These are phyloP conservation scores for Rhinella marina DNA, from an alignment of 2,797 vertebrate genomes.

Conservation along the genomic window DNA sequence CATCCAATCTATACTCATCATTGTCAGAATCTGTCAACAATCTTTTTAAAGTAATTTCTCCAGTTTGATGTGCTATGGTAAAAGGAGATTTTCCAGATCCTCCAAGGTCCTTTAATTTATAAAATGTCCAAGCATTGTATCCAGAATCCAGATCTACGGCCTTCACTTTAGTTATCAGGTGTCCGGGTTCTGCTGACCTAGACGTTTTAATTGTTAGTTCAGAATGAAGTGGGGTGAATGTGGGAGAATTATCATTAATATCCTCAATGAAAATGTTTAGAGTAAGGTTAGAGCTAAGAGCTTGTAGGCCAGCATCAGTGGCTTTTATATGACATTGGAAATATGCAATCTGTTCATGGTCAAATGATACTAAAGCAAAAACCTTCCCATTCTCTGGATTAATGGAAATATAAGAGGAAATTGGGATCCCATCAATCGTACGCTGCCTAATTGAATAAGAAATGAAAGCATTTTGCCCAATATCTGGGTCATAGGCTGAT, in stretches of 20 bases:
- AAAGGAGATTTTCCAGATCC: constrained; percentile 58
- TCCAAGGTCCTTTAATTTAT: constrained; percentile 62
- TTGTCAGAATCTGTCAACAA: constrained; percentile 64
- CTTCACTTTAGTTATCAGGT: constrained; percentile 64
- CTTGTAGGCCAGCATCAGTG: constrained; percentile 79
- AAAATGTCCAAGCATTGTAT: constrained; percentile 70
- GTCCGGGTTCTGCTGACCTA: constrained; percentile 70
- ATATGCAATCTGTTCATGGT: constrained; percentile 80
- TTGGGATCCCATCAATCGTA: constrained; percentile 78
- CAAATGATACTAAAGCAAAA: constrained; percentile 80
- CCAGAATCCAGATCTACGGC: constrained; percentile 65
- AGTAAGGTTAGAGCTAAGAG: constrained; percentile 68
- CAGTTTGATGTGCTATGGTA: constrained; percentile 63
- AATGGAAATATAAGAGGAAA: constrained; percentile 80
- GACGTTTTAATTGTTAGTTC: constrained; percentile 1
- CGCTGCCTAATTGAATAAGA: constrained; percentile 81
- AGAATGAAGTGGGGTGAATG: constrained; percentile 16
- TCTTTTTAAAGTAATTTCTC: constrained; percentile 66
- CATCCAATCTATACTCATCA: constrained; percentile 63
- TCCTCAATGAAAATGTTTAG: constrained; percentile 58
- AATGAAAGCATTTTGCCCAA: constrained; percentile 79
- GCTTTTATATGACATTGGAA: constrained; percentile 85
- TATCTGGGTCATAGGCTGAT: constrained; percentile 73
- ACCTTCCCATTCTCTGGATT: constrained; percentile 80
- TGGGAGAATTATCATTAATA: constrained; percentile 65